Base-by-base conservation (phyloP, 2,113 vertebrate species). In the Thamnaconus septentrionalis region DNA sequence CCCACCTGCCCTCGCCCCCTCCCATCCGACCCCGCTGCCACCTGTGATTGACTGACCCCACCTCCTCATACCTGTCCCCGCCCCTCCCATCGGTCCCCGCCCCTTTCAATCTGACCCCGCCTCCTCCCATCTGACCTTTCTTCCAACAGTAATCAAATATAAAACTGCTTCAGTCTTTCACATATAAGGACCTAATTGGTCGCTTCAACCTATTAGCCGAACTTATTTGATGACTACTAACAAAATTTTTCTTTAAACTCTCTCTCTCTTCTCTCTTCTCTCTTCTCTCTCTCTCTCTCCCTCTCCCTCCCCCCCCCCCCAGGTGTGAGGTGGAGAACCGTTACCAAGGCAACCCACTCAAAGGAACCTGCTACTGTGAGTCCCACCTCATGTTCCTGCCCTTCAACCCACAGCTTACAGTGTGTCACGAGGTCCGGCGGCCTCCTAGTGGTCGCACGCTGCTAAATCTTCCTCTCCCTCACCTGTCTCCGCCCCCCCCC, bases 361-460 rank as follows among this genome's bases (percentile, higher is more conserved):
- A 98, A 94, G 97, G 97, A 88, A 98, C 97, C 0, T 99, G 97
- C 85, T 98, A 99, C 82, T 99, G 97, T 99, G 90, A 98, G 97
- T 9, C 2, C 51, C 63, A 69, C 49, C 77, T 60, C 4, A 8
- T 67, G 53, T 44, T 56, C 0, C 39, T 67, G 5, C 46, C 48
- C 11, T 47, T 53, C 7, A 53, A 39, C 51, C 53, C 7, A 11
- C n/a, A 31, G 48, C n/a, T 4, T 49, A 4, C 46, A 4, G 46
- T 9, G 46, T 7, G 47, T 48, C 8, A 10, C 4, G 7, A 10
- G 47, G 47, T 8, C 4, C 5, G 47, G 3, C 5, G 46, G 47
- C 47, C 47, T 48, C 47, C 47, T 9, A 31, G 18, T 31, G 18
- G 47, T 8, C 47, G 8, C 11, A 3, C 4, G 6, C 8, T 48